phyloP scores from a whole-genome alignment of 2,113 vertebrate genomes.

The Tylochromis polylepis region DNA sequence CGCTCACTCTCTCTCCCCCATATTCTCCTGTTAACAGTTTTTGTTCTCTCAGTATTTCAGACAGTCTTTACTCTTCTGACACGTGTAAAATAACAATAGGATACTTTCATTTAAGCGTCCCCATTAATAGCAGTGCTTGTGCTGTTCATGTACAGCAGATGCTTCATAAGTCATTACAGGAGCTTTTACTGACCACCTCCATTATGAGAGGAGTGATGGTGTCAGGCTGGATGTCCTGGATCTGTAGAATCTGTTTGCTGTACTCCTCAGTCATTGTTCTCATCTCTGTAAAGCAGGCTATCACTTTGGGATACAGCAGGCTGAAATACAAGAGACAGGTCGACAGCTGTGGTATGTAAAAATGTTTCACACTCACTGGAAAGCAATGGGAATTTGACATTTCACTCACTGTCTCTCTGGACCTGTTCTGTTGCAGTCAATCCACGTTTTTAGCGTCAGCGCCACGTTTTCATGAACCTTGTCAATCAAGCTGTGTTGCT shows the following conservation, averaged over 20 bases:
- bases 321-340: constrained; percentile 40
- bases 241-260: constrained; percentile 60
- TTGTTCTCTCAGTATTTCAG: not conserved
- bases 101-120: not conserved
- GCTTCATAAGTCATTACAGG: not conserved
- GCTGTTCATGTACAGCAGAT: not conserved
- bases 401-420: constrained; percentile 29
- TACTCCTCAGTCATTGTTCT: constrained; percentile 75
- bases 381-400: not conserved
- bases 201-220: constrained; percentile 69
- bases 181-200: constrained; percentile 72
- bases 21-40: not conserved
- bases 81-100: not conserved
- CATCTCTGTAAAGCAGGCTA: constrained; percentile 77
- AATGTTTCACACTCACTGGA: not conserved
- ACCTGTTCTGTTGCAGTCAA: constrained; percentile 52
- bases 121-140: not conserved
- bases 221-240: constrained; percentile 70
- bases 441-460: constrained; percentile 25
- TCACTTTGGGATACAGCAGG: constrained; percentile 78
- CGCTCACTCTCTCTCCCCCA: not conserved
- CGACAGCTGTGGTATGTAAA: not conserved
- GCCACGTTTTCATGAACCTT: constrained; percentile 33
- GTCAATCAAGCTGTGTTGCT: constrained; percentile 33
- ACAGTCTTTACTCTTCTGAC: not conserved